Evolutionary conservation across 1,140 invertebrate species (phyloP).

Genomic region (Drosophila subobscura): DNA sequence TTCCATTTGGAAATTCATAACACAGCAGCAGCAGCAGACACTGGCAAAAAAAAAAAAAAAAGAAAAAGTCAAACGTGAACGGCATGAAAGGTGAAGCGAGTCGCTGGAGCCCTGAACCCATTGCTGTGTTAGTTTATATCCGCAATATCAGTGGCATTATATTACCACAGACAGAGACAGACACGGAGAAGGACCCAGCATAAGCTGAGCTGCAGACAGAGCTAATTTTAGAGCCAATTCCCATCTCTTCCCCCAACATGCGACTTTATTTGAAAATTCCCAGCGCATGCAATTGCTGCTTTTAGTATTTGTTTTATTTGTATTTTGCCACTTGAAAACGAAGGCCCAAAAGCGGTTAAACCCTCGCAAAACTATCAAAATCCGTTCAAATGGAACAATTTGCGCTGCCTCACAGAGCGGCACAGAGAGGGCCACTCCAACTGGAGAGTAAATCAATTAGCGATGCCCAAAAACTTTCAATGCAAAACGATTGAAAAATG

Average conservation of each 20-base stretch:
- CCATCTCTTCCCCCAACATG: slow-evolving; percentile 6
- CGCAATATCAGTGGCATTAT: slow-evolving; percentile 57
- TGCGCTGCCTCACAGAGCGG: too few species aligned
- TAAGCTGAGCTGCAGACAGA: slow-evolving; percentile 7
- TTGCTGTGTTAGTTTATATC: slow-evolving; percentile 54
- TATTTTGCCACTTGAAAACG: slow-evolving; percentile 15
- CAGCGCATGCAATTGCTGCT: too few species aligned
- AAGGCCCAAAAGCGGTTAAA: slow-evolving; percentile 3
- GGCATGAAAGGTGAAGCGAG: slow-evolving; percentile 47
- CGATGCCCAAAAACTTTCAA: slow-evolving; percentile 46
- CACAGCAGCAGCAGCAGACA: slow-evolving; percentile 45
- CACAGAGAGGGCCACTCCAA: neutral
- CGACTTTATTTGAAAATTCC: slow-evolving; percentile 20
- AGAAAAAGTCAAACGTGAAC: slow-evolving; percentile 40
- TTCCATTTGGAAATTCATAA: slow-evolving; percentile 81
- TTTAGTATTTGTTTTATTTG: neutral
- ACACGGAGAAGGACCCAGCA: neutral
- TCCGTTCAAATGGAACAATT: slow-evolving; percentile 11
- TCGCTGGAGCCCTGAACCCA: neutral
- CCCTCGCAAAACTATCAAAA: slow-evolving; percentile 1
- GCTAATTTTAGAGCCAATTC: slow-evolving; percentile 46
- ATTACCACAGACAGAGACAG: slow-evolving; percentile 41
- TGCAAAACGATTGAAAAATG: slow-evolving; percentile 57
- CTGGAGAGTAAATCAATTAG: slow-evolving; percentile 66
- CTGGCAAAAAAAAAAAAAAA: too few species aligned